phyloP scores from a whole-genome alignment of 2,113 vertebrate genomes.

The Bucco capensis region DNA sequence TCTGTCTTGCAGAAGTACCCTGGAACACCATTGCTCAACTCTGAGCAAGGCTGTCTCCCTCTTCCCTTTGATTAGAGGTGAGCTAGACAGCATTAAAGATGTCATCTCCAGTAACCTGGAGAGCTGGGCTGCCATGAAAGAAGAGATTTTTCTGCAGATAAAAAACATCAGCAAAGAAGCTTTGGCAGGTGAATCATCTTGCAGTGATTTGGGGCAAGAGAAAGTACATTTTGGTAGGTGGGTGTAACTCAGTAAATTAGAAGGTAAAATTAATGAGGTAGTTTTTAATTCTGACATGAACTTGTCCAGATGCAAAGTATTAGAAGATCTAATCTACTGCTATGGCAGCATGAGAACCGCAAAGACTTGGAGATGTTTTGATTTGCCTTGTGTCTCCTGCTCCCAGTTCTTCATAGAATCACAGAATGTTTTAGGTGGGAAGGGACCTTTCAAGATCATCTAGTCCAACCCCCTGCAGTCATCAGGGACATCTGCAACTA shows the following conservation, averaged over 20 bases:
- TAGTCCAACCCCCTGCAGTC: too few species aligned
- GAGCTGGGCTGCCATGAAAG: conserved; percentile 73
- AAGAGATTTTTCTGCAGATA: conserved; percentile 69
- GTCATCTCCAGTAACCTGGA: conserved; percentile 70
- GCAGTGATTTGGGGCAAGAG: background rate
- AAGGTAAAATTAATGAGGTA: background rate
- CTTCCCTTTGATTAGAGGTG: conserved; percentile 67
- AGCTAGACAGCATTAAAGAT: conserved; percentile 74
- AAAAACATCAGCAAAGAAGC: conserved; percentile 63
- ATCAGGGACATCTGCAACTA: too few species aligned
- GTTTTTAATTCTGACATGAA: background rate
- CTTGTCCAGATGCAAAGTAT: background rate
- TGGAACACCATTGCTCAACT: conserved; percentile 65
- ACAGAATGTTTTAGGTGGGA: too few species aligned
- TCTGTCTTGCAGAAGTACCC: conserved; percentile 68
- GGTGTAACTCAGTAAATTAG: background rate
- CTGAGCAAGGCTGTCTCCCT: conserved; percentile 67
- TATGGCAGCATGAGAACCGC: background rate
- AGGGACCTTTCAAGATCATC: too few species aligned
- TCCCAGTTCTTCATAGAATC: too few species aligned
- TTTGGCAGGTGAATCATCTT: conserved; percentile 63
- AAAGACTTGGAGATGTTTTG: too few species aligned
- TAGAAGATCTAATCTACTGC: background rate
- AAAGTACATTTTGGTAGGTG: background rate
- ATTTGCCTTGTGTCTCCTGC: too few species aligned